Base-by-base conservation (phyloP, 2,888 invertebrate genomes). In the Cataglyphis rosenhaueri region DNA sequence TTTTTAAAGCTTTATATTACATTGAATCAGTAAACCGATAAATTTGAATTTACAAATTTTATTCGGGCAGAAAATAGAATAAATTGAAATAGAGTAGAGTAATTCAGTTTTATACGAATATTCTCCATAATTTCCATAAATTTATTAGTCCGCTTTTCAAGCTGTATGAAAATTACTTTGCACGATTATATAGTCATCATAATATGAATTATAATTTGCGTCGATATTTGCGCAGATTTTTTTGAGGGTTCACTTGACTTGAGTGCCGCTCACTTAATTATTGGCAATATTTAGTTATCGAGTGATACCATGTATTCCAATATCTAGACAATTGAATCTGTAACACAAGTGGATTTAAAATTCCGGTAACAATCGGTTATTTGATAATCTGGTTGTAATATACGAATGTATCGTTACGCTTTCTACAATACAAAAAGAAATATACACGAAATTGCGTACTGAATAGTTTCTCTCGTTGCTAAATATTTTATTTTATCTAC, bases 341-440 rank as follows among this genome's bases (percentile, higher is more conserved):
- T 41, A n/a, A 57, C 21, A 55, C 21, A 70, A 78, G 70, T 70
- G 70, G 41, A 68, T 78, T 78, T 78, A 78, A 78, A 78, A 57
- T 41, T 44, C 18, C 15, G 55, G 15, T 68, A 78, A 78, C 21
- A n/a, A 15, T 59, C 44, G 18, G 41, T 68, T 70, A 78, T 68
- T 68, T 68, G 41, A 78, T 78, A 78, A 78, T 57, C 57, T 18
- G 15, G 1, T 70, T 3, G 32, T 78, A 78, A 68, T 41, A 68
- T 41, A 78, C 12, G 21, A 76, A 66, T 55, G 38, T 41, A 68
- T 78, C 21, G 68, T 78, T 57, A 68, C 68, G 15, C 18, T 59
- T 68, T 55, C 21, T 68, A 44, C 6, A 68, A 32, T 41, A n/a
- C 25, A 25, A 21, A 41, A 68, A 41, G 41, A 25, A 41, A 55